Base-by-base conservation (phyloP, 2,888 invertebrate species). In the Mamestra brassicae region DNA sequence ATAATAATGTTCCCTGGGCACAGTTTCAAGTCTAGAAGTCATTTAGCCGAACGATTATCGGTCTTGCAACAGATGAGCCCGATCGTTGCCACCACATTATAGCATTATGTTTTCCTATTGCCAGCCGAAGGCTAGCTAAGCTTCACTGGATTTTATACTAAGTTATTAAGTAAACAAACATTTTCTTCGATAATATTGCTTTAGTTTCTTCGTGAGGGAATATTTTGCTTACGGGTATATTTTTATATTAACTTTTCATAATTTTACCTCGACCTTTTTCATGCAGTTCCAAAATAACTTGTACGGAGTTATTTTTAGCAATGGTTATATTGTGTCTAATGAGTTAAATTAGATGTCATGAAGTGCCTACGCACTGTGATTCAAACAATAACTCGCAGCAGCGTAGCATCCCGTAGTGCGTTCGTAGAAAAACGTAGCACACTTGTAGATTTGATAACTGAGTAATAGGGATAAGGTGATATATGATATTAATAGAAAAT, bases 11-110 rank as follows among this genome's bases (percentile, higher is more conserved):
- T 76, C 64, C 58, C 65, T 74, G 77, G 71, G 77, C 73, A 76
- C 82, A 67, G 84, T 87, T 87, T 85, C 85, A 76, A 79, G 85
- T 78, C 80, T 74, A 78, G 81, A 84, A 80, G 85, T 87, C 87
- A 83, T 87, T 87, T 85, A 81, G 78, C 72, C 70, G 62, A 81
- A 85, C 87, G 87, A 85, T 87, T 87, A 87, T 87, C 81, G 80
- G 83, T 69, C 57, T 78, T 85, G 80, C 87, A 85, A 84, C 87
- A 87, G 87, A 87, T 85, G 87, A 87, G 87, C 69, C 87, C 83
- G 73, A 76, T 55, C 79, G 84, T 74, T 67, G 74, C 65, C 76
- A 78, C 84, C 85, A 71, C 81, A 81, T 76, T 83, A 83, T 81
- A 50, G 78, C 79, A 78, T 83, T 73, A 81, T 85, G 74, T 79